A percentile compares a stretch with the other conserved stretches of the same genome.
phyloP scores from a whole-genome alignment of 2,797 vertebrate genomes.

The Sparidentex hasta region DNA sequence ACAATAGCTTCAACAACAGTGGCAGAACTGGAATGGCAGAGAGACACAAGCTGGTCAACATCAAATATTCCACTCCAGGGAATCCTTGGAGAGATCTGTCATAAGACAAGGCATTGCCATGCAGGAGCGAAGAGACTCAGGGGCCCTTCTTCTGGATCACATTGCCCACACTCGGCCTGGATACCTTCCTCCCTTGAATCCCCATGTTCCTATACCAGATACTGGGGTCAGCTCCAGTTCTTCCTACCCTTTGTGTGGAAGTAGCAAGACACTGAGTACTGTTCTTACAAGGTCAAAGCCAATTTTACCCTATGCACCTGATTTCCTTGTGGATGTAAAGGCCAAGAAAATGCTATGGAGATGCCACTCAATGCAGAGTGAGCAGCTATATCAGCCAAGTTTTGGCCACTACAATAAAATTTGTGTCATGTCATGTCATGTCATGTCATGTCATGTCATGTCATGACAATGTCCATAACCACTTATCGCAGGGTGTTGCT shows the following conservation, averaged over 20 bases:
- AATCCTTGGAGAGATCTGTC: conserved; percentile 82
- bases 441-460: no score
- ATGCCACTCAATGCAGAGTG: conserved; percentile 92
- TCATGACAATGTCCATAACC: no score
- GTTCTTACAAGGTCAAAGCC: conserved; percentile 81
- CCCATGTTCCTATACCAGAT: conserved; percentile 84
- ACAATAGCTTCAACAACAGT: conserved; percentile 59
- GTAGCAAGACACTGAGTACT: conserved; percentile 56
- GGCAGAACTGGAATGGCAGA: conserved; percentile 51
- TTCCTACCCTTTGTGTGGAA: conserved; percentile 45
- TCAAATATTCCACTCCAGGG: conserved; percentile 82
- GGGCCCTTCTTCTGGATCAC: conserved; percentile 85
- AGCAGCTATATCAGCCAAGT: conserved; percentile 90
- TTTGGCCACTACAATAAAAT: conserved; percentile 70
- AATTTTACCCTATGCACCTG: conserved; percentile 83
- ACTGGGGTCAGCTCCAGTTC: conserved; percentile 74
- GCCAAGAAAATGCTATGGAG: conserved; percentile 87
- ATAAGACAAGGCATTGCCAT: conserved; percentile 78
- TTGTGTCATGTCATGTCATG: no score
- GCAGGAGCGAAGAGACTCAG: conserved; percentile 87
- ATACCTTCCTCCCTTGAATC: conserved; percentile 91
- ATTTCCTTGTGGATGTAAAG: conserved; percentile 85
- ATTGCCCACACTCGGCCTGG: conserved; percentile 85
- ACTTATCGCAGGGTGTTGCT: no score
- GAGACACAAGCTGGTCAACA: conserved; percentile 84